These are phyloP conservation scores for Lonchura striata DNA, from an alignment of 2,113 vertebrate genomes.

Conservation along the genomic window DNA sequence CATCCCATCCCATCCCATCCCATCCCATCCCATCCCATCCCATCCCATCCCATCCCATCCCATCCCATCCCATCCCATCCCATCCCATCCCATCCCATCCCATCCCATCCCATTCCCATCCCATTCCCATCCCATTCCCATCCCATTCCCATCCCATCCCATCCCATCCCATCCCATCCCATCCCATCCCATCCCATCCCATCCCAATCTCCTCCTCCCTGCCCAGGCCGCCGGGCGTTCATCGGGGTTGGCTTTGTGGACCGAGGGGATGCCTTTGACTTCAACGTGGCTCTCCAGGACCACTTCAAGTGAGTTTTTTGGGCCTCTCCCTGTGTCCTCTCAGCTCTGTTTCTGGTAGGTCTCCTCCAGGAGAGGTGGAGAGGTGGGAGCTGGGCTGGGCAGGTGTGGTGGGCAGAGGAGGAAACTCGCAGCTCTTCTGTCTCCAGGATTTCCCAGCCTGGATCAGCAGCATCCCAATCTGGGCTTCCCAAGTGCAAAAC, in stretches of 20 bases:
- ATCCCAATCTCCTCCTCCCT: neutral
- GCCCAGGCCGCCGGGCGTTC: slow-evolving; percentile 89
- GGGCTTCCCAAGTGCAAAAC: neutral
- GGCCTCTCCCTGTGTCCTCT: neutral
- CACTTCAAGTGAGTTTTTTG: slow-evolving; percentile 93
- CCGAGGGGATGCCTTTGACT: slow-evolving; percentile 95
- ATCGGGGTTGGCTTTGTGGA: slow-evolving; percentile 93
- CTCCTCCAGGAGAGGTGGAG: accelerated
- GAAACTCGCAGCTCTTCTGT: neutral
- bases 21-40: neutral
- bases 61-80: neutral
- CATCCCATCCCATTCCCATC: neutral
- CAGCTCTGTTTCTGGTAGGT: accelerated
- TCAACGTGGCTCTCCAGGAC: slow-evolving; percentile 95
- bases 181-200: neutral
- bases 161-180: neutral
- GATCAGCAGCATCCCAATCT: neutral
- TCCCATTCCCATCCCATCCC: neutral
- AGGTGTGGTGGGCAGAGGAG: neutral
- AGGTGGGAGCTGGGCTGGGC: neutral
- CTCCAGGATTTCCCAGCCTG: neutral
- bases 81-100: neutral
- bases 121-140: neutral
- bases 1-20: neutral
- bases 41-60: neutral